Base-by-base conservation (phyloP, 2,797 vertebrate genomes). In the Lacerta viridis region DNA sequence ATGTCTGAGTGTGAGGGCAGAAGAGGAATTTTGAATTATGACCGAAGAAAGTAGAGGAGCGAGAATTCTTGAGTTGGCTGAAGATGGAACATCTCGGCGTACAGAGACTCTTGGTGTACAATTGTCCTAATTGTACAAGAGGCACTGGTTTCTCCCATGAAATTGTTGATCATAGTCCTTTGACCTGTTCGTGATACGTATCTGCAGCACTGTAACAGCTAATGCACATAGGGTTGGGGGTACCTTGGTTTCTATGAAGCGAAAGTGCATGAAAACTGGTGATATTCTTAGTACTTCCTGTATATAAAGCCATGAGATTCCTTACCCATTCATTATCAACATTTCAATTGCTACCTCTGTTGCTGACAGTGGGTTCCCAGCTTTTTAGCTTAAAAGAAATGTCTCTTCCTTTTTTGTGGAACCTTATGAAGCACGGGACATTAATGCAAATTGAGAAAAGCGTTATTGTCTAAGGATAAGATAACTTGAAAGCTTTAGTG, bases 391-490 rank as follows among this genome's bases (percentile, higher is more conserved):
- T 68, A 2, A 29, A 29, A 66, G 23, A 59, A 80, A 87, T 36
- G 69, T 46, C 0, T 9, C 29, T 27, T 41, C 64, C 85, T 23
- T 86, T 55, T 88, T 80, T 59, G 43, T 89, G 8, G 76, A 23
- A 55, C 50, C 29, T 88, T 81, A 46, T 41, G 27, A 17, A 80
- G 27, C 50, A 88, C 11, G 80, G 75, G 64, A 2, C n/a, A 91
- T 23, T 78, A 59, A 87, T 20, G 5, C 5, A 80, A 88, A 85
- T 5, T 5, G 23, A 69, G 9, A 86, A 9, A 3, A 13, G 11
- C 39, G 83, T 25, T 78, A 39, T 77, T 89, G 87, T 71, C 69
- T 29, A 83, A 87, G 88, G 59, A 4, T 68, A 81, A 59, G 20
- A 1, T 59, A 64, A 23, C 25, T 39, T 84, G 50, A 75, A 74